A percentile compares a stretch with the other conserved stretches of the same genome.
phyloP scores from a whole-genome alignment of 1,140 invertebrate species.

The Zophobas morio region DNA sequence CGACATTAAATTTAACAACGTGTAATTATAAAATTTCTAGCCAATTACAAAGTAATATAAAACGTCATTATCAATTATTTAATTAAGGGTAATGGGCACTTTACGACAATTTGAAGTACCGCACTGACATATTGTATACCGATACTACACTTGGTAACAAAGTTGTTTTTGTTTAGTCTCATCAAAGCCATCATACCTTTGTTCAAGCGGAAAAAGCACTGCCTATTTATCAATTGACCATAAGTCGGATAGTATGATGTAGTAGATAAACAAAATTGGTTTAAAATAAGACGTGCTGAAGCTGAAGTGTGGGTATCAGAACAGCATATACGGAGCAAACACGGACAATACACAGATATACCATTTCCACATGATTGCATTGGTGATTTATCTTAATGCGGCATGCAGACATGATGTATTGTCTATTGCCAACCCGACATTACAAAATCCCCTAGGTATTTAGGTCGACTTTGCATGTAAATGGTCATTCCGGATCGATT shows the following conservation, averaged over 20 bases:
- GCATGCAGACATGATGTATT: constrained; percentile 63
- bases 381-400: constrained; percentile 64
- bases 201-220: too few relatives aligned
- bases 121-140: not conserved
- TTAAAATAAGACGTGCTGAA: constrained; percentile 22
- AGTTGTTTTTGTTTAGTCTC: too few relatives aligned
- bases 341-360: constrained; percentile 46
- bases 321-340: constrained; percentile 24
- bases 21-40: constrained; percentile 40
- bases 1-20: constrained; percentile 39
- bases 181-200: too few relatives aligned
- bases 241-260: not conserved
- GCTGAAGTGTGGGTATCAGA: constrained; percentile 29
- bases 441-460: constrained; percentile 63
- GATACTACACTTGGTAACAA: not conserved
- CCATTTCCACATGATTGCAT: constrained; percentile 63
- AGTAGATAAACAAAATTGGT: constrained; percentile 6
- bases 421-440: constrained; percentile 62
- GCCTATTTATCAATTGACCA: too few relatives aligned
- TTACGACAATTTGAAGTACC: constrained; percentile 15
- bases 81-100: constrained; percentile 43
- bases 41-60: constrained; percentile 38
- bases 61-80: constrained; percentile 43
- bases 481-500: constrained; percentile 44
- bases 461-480: constrained; percentile 58